Evolutionary conservation across 2,113 vertebrate genomes (phyloP).

Genomic region (Ploceus nigricollis): DNA sequence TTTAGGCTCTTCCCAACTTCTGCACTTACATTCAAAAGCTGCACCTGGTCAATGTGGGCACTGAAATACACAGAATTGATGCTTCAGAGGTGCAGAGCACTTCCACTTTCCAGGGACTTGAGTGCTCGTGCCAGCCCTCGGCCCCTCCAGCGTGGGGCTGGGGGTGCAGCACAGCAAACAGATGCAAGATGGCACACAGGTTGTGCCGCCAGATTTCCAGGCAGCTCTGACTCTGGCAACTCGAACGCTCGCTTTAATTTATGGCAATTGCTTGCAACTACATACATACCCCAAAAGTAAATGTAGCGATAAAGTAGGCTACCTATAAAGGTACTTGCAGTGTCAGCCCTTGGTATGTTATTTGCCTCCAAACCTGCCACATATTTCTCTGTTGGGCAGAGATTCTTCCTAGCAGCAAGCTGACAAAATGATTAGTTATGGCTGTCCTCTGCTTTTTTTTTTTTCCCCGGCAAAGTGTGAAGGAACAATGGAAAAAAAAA

Average conservation of each 20-base stretch:
- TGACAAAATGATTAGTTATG: constrained; percentile 86
- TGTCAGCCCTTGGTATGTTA: constrained; percentile 55
- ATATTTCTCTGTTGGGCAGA: constrained; percentile 76
- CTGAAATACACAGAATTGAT: background rate
- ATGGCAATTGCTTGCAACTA: constrained; percentile 29
- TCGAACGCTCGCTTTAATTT: constrained; percentile 10
- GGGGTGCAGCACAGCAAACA: background rate
- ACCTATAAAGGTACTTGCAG: constrained; percentile 64
- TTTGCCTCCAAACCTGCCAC: constrained; percentile 69
- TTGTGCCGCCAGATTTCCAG: constrained; percentile 15
- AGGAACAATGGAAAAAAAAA: constrained; percentile 67
- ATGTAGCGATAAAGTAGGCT: constrained; percentile 39
- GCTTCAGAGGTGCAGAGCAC: background rate
- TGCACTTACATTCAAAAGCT: background rate
- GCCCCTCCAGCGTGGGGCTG: background rate
- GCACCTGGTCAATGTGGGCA: background rate
- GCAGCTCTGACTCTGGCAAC: background rate
- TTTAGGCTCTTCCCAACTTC: background rate
- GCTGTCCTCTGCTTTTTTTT: constrained; percentile 73
- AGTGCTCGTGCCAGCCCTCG: background rate
- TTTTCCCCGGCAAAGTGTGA: constrained; percentile 37
- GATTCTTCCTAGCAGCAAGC: constrained; percentile 81
- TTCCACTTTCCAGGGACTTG: background rate
- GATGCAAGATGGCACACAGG: background rate
- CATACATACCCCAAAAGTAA: constrained; percentile 47